Base-by-base conservation (phyloP, 2,888 invertebrate species). In the Dinocampus coccinellae region DNA sequence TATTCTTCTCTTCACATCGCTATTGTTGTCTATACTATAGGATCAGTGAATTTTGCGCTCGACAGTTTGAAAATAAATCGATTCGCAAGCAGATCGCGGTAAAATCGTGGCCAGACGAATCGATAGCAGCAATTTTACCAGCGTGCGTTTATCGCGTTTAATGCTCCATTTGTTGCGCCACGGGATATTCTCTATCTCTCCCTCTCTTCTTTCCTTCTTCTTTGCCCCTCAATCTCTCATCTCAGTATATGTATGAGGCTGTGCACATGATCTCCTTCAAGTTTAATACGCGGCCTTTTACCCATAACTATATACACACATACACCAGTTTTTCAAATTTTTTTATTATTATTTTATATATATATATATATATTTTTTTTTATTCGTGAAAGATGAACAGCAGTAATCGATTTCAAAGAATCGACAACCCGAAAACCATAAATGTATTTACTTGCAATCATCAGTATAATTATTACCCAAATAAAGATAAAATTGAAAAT, bases 151-250 rank as follows among this genome's bases (percentile, higher is more conserved):
- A 79, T 75, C 74, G 75, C 77, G 73, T 77, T 79, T 81, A 79
- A 80, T 80, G 80, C 78, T 80, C 79, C 79, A 80, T 81, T 82
- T 79, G 77, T 76, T 77, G 75, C 81, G 69, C 79, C 78, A 68
- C 76, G 76, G 81, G 78, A 68, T 66, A 52, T 67, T 33, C 33
- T 11, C 57, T 55, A 29, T 75, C 10, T 58, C 13, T n/a, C 24
- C 42, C 22, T 9, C 29, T 72, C 42, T 69, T n/a, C 7, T 22
- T 67, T 42, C n/a, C n/a, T n/a, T n/a, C n/a, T n/a, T n/a, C n/a
- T n/a, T n/a, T n/a, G n/a, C n/a, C n/a, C n/a, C n/a, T n/a, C n/a
- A n/a, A n/a, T 16, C 24, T 36, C 22, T 7, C 33, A 69, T 26
- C 66, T 11, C 4, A n/a, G 57, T 47, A 55, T 63, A 57, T 42